Base-by-base conservation (phyloP, 2,797 vertebrate genomes). In the Phoebastria nigripes region DNA sequence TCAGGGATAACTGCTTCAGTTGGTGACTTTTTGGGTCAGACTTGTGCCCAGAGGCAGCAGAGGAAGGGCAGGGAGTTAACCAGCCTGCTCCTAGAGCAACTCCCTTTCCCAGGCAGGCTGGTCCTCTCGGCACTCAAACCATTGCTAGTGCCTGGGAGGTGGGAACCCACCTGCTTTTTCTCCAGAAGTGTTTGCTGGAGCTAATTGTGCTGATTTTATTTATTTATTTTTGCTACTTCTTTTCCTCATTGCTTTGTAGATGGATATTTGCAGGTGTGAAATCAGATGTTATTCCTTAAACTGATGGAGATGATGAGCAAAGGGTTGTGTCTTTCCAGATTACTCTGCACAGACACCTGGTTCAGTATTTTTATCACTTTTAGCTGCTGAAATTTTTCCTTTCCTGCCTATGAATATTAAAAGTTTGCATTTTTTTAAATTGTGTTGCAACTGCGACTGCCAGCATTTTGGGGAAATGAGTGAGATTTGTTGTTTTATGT, bases 201-300 rank as follows among this genome's bases (percentile, higher is more conserved):
- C 56, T 67, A 55, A 52, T 41, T 67, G 51, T 76, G 74, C 78
- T 87, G 15, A 81, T 71, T 86, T 72, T 70, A 62, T 92, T 77
- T 89, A 58, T 69, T 87, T 80, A 14, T 54, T 80, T 90, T 78
- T 56, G 6, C 42, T 61, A 0, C 58, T 58, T 1, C 55, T 90
- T 90, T 58, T 70, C 44, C 55, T 90, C 6, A 0, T 56, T 62
- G 59, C 74, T 74, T 66, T 52, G 18, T 87, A 21, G 71, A 39
- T 42, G 69, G 46, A 28, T 92, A 94, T 78, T 46, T 93, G 91
- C 87, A 95, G 92, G 80, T 94, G 77, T 41, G 59, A 82, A 86
- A 83, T 95, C 85, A 95, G 89, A 86, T 91, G 88, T 95, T 91
- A 7, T 24, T 87, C 72, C 56, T 73, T 81, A 42, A 90, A 49